phyloP scores from a whole-genome alignment of 2,113 vertebrate species.

The Sylvilagus bachmani region DNA sequence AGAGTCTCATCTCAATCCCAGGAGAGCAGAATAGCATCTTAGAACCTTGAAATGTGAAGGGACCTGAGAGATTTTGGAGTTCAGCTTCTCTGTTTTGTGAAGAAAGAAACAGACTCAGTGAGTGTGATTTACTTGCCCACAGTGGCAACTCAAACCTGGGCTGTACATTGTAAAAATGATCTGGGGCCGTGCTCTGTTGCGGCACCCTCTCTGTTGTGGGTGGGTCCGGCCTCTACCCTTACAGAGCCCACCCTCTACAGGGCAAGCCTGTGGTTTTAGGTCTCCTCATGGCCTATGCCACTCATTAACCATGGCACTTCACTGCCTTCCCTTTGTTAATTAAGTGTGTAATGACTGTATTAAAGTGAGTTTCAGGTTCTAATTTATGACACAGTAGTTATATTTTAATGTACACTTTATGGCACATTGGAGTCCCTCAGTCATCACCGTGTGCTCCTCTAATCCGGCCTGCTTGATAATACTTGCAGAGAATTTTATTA shows the following conservation, averaged over 20 bases:
- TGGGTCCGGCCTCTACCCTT: not conserved
- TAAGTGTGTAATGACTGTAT: conserved; percentile 72
- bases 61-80: not conserved
- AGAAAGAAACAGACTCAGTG: not conserved
- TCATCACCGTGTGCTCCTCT: conserved; percentile 41
- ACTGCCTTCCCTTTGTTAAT: conserved; percentile 59
- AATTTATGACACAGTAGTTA: conserved; percentile 69
- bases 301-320: not conserved
- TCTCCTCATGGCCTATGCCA: not conserved
- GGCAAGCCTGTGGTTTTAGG: not conserved
- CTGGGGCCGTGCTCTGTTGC: not conserved
- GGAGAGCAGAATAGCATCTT: not conserved
- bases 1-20: conserved; percentile 25
- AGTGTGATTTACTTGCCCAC: conserved; percentile 7
- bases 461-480: conserved; percentile 68
- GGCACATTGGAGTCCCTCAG: conserved; percentile 56
- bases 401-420: conserved; percentile 72
- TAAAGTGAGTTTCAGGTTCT: conserved; percentile 70
- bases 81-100: conserved; percentile 24
- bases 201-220: not conserved
- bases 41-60: not conserved
- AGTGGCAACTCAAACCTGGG: not conserved
- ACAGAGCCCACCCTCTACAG: not conserved
- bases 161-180: not conserved
- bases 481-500: conserved; percentile 70